phyloP scores from a whole-genome alignment of 2,113 vertebrate genomes.

The Dascyllus trimaculatus region DNA sequence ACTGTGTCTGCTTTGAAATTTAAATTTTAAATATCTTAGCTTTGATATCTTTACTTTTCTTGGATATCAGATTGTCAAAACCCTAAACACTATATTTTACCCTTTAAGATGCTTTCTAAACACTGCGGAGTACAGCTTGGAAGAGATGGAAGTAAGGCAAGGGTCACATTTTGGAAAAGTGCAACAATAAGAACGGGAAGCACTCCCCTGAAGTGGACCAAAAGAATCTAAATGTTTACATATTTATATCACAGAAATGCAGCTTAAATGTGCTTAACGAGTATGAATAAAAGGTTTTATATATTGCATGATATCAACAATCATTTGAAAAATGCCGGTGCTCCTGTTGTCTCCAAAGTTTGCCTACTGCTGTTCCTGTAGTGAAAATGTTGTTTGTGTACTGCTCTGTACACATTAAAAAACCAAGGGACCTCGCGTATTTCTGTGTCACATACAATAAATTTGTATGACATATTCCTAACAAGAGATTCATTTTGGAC shows the following conservation, averaged over 20 bases:
- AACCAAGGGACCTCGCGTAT: conserved; percentile 31
- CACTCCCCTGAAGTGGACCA: not conserved
- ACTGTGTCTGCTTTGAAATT: conserved; percentile 33
- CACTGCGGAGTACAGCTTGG: conserved; percentile 3
- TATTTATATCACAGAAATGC: conserved; percentile 40
- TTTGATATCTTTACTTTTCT: conserved; percentile 21
- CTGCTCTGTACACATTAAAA: conserved; percentile 42
- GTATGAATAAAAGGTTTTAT: conserved; percentile 25
- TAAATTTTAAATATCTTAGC: conserved; percentile 14
- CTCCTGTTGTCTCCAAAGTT: conserved; percentile 39
- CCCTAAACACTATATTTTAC: not conserved
- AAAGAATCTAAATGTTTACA: conserved; percentile 59
- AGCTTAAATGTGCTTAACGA: conserved; percentile 23
- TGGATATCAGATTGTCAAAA: not conserved
- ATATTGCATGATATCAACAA: conserved; percentile 55
- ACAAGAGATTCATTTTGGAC: conserved; percentile 37
- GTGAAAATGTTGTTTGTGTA: conserved; percentile 52
- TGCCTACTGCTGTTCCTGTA: conserved; percentile 51
- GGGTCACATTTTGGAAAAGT: not conserved
- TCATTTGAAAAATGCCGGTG: conserved; percentile 48
- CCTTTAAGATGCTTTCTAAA: conserved; percentile 9
- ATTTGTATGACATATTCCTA: conserved; percentile 57
- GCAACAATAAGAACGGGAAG: not conserved
- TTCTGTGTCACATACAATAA: conserved; percentile 61
- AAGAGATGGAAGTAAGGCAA: not conserved